Evolutionary conservation across 2,113 vertebrate species (phyloP).

Genomic region (Triplophysa siluroides): DNA sequence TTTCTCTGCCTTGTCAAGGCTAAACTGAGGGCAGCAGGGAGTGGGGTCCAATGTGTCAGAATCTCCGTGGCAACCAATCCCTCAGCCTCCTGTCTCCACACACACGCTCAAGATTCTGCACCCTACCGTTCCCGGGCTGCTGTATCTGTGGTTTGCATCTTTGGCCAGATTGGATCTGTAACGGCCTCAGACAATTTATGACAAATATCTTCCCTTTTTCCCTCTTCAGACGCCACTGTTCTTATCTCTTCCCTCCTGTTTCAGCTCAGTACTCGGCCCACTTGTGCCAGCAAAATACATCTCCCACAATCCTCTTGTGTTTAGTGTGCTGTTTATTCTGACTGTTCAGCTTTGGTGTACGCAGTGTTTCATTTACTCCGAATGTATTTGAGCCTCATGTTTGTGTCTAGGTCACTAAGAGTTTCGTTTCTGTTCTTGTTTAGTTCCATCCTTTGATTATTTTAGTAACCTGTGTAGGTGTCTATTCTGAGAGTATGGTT

Average conservation of each 20-base stretch:
- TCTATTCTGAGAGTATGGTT: no score
- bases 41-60: constrained; percentile 75
- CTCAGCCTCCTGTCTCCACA: constrained; percentile 66
- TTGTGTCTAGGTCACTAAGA: no score
- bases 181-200: constrained; percentile 55
- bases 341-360: no score
- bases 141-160: constrained; percentile 63
- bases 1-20: constrained; percentile 75
- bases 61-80: constrained; percentile 76
- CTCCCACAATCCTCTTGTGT: constrained; percentile 35
- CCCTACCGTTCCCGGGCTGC: constrained; percentile 53
- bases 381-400: no score
- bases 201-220: constrained; percentile 45
- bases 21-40: constrained; percentile 79
- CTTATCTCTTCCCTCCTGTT: constrained; percentile 40
- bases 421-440: no score
- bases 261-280: not conserved
- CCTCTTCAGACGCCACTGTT: constrained; percentile 51
- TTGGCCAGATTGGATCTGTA: constrained; percentile 67
- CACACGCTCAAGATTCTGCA: constrained; percentile 42
- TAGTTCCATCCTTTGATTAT: no score
- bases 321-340: constrained; percentile 13
- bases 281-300: not conserved
- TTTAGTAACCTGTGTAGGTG: no score
- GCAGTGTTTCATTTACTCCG: no score